Evolutionary conservation across 2,888 invertebrate species (phyloP), one percentile per base, ranked within the genome.

Genomic region (Desoria tigrina): DNA sequence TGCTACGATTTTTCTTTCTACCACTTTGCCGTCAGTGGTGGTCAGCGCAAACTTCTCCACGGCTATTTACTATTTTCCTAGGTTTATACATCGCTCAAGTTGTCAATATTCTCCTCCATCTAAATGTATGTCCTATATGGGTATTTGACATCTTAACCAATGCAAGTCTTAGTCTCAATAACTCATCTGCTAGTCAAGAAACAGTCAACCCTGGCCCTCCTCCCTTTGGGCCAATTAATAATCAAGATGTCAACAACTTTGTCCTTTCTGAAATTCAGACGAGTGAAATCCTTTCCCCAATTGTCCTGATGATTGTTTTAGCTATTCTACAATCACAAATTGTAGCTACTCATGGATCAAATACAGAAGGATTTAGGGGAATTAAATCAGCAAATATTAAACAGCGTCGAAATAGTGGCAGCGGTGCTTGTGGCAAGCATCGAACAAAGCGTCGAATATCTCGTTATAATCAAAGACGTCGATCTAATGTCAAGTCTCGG

Each of bases 11-110:
- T 55, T 78, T 94, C 61, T 86, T 96, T 78, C 83, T 96, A 63
- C 97, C 97, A 2, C 83, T 90, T 21, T 88, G 91, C 78, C 86
- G 87, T 78, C 86, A 86, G 79, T 96, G 95, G 95, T 96, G 92
- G 92, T 86, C 88, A 42, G 87, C 88, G 77, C 94, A 95, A 81
- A 94, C 94, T 6, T 92, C 92, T 7, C 82, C 84, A 4, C 84
- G 85, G 69, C 87, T 92, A 73, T 91, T 90, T 78, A 82, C 84
- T 65, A 60, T 79, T 39, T 84, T 92, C 74, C 84, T 94, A 63
- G 82, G 92, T 27, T 81, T 95, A 28, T 95, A 95, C 83, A 77
- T 86, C 57, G 82, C 90, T 73, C 92, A 94, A 82, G 78, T 87
- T 56, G 75, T 85, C 71, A 89, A 88, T 51, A 51, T 51, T 51